These are phyloP conservation scores for Gracilinanus agilis DNA, from an alignment of 2,113 vertebrate species.

Conservation along the genomic window DNA sequence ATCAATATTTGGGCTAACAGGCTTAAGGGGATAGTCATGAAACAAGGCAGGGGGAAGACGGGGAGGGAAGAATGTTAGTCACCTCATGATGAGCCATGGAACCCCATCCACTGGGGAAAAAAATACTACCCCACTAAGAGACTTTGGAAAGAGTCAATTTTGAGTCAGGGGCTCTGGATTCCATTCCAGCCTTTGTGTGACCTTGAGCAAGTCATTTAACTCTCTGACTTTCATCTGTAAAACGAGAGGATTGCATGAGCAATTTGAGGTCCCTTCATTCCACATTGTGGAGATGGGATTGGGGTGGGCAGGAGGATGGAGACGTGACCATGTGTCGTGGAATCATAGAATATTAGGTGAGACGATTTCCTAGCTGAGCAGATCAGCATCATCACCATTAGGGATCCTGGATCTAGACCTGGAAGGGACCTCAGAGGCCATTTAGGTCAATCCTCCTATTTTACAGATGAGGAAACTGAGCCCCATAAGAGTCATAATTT, in stretches of 20 bases:
- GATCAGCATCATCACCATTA: not conserved
- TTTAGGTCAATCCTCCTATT: not conserved
- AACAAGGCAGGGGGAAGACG: not conserved
- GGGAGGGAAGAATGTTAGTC: slow-evolving; percentile 38
- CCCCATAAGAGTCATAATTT: not conserved
- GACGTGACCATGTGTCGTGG: not conserved
- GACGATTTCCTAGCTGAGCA: not conserved
- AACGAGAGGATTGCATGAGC: too few relatives aligned
- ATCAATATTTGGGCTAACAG: slow-evolving; percentile 68
- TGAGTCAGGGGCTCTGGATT: not conserved
- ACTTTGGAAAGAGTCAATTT: not conserved
- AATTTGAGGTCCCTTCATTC: not conserved
- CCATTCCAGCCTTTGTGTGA: not conserved
- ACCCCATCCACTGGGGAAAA: not conserved
- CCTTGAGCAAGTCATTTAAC: too few relatives aligned
- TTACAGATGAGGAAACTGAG: not conserved
- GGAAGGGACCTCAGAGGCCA: not conserved
- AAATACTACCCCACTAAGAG: not conserved
- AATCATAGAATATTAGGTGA: not conserved
- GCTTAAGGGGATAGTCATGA: not conserved
- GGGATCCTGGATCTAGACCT: not conserved
- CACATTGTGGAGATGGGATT: not conserved
- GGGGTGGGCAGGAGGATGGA: not conserved
- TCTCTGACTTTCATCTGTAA: too few relatives aligned
- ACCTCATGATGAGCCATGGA: slow-evolving; percentile 54